Base-by-base conservation (phyloP, 2,888 invertebrate genomes). In the Eupithecia pulchellata region DNA sequence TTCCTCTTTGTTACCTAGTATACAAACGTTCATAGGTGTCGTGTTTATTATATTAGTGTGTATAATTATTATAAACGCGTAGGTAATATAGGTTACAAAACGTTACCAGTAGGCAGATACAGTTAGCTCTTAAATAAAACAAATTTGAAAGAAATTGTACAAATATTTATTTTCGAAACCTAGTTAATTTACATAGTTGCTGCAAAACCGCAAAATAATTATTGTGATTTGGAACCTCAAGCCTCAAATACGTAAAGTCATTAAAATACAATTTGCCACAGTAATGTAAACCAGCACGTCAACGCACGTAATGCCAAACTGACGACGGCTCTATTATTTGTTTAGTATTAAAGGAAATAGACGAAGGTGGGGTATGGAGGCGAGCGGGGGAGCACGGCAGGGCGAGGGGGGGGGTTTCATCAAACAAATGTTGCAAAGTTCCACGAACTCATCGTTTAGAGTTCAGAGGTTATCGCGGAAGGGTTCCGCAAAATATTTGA, bases 381-480 rank as follows among this genome's bases (percentile, higher is more conserved):
- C n/a, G n/a, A n/a, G 20, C 57, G 39, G 58, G 61, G 30, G 13
- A 3, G 14, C 20, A 5, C 25, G 64, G 62, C 52, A 4, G 25
- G 27, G 25, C 39, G 39, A 25, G 34, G 13, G 63, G 58, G 25
- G 36, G 61, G 34, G 55, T n/a, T 27, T 30, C 65, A 47, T 62
- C 30, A 68, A 73, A 52, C 36, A 63, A 68, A 64, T 64, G 68
- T 68, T 71, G 55, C 6, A 17, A 68, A 73, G 68, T 74, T 74
- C 39, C 29, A 47, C 64, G 36, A 68, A 71, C 70, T 68, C 68
- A 68, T 68, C 73, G 61, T 64, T 72, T 72, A 63, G 68, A 71
- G 55, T 66, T 66, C 66, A 58, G 68, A 71, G 64, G 64, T 71
- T 74, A 71, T 68, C 64, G 57, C 68, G 69, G n/a, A 71, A 68